These are phyloP conservation scores for Lagopus muta DNA, from an alignment of 2,113 vertebrate genomes.

Conservation along the genomic window DNA sequence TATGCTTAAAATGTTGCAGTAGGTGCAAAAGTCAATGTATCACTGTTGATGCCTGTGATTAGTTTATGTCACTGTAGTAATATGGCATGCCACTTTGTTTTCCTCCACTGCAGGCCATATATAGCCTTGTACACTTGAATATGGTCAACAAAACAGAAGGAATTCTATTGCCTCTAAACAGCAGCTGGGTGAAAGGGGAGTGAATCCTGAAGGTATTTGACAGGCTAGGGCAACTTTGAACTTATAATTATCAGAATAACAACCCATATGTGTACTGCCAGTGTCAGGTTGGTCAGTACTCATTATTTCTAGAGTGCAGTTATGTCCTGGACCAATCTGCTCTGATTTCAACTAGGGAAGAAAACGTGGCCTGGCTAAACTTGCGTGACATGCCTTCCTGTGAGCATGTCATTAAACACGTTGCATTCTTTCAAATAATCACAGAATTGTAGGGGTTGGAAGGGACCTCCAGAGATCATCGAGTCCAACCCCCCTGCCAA, in stretches of 20 bases:
- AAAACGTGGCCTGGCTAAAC: not conserved
- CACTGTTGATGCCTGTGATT: not conserved
- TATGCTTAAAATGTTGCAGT: slow-evolving; percentile 40
- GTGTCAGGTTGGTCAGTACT: not conserved
- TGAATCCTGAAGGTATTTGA: not conserved
- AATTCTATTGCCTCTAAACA: slow-evolving; percentile 25
- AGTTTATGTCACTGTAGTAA: not conserved
- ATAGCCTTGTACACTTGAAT: slow-evolving; percentile 29
- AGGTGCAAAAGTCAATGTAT: slow-evolving; percentile 44
- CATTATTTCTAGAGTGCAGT: not conserved
- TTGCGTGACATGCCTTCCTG: not conserved
- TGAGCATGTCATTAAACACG: not conserved
- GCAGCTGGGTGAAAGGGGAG: not conserved
- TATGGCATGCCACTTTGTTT: not conserved
- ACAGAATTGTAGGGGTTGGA: too few species aligned
- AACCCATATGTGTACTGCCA: not conserved
- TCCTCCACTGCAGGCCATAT: not conserved
- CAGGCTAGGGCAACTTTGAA: not conserved
- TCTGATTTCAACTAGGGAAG: not conserved
- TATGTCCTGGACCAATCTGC: not conserved
- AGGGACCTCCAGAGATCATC: too few species aligned
- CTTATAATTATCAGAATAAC: not conserved
- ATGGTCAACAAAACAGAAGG: slow-evolving; percentile 1
- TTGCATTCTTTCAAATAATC: not conserved
- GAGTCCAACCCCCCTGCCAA: too few species aligned